phyloP scores from a whole-genome alignment of 2,797 vertebrate genomes.

The Phalloptychus januarius region DNA sequence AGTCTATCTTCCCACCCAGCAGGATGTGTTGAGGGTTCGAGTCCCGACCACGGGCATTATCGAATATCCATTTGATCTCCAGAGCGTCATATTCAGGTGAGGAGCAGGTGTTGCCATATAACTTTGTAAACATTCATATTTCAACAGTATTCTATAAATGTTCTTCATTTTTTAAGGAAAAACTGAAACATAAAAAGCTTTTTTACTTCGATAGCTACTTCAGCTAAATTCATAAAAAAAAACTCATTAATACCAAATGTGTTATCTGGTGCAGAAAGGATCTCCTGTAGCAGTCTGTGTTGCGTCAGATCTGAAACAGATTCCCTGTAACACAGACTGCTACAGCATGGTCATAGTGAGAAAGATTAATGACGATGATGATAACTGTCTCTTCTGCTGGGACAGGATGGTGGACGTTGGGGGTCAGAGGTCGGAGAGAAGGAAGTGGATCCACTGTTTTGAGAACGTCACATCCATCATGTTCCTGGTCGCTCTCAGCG shows the following conservation, averaged over 20 bases:
- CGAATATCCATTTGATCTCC: constrained; percentile 82
- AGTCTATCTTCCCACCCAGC: constrained; percentile 70
- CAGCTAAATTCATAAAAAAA: not conserved
- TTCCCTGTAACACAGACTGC: not conserved
- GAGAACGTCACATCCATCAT: constrained; percentile 98
- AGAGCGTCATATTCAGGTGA: constrained; percentile 84
- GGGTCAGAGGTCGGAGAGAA: constrained; percentile 95
- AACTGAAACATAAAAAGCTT: not conserved
- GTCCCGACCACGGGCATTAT: constrained; percentile 83
- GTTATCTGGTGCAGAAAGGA: not conserved
- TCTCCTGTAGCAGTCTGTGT: constrained; percentile 1
- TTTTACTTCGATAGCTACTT: not conserved
- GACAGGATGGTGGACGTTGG: constrained; percentile 96
- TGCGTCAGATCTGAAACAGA: not conserved
- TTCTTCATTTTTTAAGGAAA: not conserved
- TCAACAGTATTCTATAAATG: not conserved
- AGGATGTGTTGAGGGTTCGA: constrained; percentile 73
- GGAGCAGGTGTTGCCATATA: not conserved
- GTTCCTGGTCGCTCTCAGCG: constrained; percentile 96
- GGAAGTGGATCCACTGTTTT: constrained; percentile 99
- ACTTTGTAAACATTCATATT: not conserved
- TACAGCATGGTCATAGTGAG: not conserved
- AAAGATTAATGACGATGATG: not conserved
- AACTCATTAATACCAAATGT: not conserved
- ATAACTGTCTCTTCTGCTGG: constrained; percentile 22